Conservation (phyloP, 2,113 vertebrate species). For the Macrotis lagotis region DNA sequence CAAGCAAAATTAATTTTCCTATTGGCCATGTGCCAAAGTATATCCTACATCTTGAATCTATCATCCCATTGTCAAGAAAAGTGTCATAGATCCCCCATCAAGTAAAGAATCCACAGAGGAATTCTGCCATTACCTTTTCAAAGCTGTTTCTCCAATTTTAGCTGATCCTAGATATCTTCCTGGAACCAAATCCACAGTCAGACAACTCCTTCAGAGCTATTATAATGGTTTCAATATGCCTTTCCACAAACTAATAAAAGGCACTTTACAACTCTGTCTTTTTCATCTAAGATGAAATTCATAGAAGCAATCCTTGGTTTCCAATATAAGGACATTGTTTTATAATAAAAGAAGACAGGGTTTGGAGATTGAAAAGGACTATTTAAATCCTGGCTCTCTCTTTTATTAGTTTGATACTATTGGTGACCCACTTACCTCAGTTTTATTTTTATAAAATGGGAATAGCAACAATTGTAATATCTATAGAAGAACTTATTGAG, state of each 20-base stretch:
- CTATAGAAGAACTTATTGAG: background rate
- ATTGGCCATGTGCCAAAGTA: background rate
- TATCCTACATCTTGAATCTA: background rate
- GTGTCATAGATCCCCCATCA: background rate
- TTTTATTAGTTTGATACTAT: background rate
- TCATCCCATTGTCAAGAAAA: background rate
- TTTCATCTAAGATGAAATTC: background rate
- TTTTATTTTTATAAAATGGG: background rate
- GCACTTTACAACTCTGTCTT: background rate
- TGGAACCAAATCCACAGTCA: background rate
- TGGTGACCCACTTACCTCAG: background rate
- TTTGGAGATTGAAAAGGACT: background rate
- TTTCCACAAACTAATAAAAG: background rate
- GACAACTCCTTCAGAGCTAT: background rate
- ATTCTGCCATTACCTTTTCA: background rate
- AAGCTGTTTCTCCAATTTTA: background rate
- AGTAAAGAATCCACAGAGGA: background rate
- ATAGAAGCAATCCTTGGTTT: background rate
- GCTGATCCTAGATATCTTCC: background rate
- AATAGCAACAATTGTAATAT: background rate
- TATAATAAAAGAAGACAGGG: background rate
- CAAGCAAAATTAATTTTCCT: background rate
- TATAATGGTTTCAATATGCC: background rate
- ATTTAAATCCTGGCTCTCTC: background rate
- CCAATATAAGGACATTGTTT: background rate